Conservation (phyloP, 2,888 invertebrate genomes). For the Baccha elongata region DNA sequence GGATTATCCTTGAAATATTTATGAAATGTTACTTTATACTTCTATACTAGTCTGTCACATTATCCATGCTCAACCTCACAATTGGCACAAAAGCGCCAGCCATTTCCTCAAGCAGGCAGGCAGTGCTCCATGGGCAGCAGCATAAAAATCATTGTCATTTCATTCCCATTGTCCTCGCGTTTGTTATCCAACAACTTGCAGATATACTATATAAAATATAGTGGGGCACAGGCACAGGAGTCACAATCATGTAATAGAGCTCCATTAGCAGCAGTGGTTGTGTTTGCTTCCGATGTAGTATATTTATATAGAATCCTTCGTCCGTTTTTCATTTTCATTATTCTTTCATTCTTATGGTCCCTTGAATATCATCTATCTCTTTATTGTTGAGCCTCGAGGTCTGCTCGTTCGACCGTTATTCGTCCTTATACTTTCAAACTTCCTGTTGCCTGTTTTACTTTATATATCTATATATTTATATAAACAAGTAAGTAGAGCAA, state of each 20-base stretch:
- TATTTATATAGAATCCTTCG: conserved; percentile 49
- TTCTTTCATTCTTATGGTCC: conserved; percentile 27
- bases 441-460: conserved; percentile 28
- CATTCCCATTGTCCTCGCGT: conserved; percentile 20
- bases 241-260: conserved; percentile 13
- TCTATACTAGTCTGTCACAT: conserved; percentile 37
- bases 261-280: conserved; percentile 14
- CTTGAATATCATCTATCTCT: neutral
- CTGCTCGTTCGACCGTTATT: conserved; percentile 16
- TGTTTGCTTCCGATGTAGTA: conserved; percentile 27
- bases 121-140: conserved; percentile 8
- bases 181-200: conserved; percentile 5
- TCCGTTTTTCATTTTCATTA: conserved; percentile 25
- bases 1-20: conserved; percentile 58
- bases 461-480: neutral
- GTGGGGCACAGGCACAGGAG: conserved; percentile 5
- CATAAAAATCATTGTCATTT: conserved; percentile 50
- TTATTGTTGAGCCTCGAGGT: neutral
- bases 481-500: neutral
- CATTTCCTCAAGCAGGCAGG: neutral
- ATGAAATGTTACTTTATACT: conserved; percentile 59
- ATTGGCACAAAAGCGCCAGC: conserved; percentile 5
- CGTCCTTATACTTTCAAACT: neutral
- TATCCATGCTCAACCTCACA: conserved; percentile 10
- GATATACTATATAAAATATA: conserved; percentile 4